Evolutionary conservation across 2,113 vertebrate genomes (phyloP), one percentile per base, ranked within the genome.

Genomic region (Colinus virginianus): DNA sequence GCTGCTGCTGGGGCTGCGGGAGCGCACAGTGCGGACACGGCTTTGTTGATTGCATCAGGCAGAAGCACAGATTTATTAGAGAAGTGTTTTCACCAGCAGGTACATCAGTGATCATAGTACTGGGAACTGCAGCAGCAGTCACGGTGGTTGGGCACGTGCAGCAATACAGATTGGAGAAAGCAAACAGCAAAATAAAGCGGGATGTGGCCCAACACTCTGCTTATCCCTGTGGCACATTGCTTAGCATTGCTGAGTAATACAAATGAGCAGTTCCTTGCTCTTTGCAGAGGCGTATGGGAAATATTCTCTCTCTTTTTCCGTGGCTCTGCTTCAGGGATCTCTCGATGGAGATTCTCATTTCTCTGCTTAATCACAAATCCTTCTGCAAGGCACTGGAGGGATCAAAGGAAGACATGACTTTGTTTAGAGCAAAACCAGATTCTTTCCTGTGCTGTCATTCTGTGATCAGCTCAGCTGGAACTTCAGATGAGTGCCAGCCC

Each of bases 381-480:
- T 97, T 95, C 96, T 93, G 95, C 92, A 94, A 71, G 96, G 94
- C 84, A 95, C 97, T 97, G 88, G 42, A n/a, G 76, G 80, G 66
- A 94, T 83, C 64, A 89, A 85, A 89, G 81, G 49, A 63, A 69
- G 53, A 80, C 43, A 25, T 80, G 25, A 48, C 23, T 71, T 80
- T 68, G 84, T 79, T 89, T 85, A 64, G 32, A 71, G 46, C 72
- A 78, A 77, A 86, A 88, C 42, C 13, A 32, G 84, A 48, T 78
- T 77, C 83, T 94, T 95, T 90, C 95, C 88, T 69, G 72, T 66
- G 32, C 59, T 61, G 69, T 80, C 88, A 61, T 55, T 67, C 61
- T 23, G 5, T 56, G 71, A 48, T 77, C 9, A 61, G 3, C 82
- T 87, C 66, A 18, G 46, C 81, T 69, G 56, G 40, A 71, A 45